Evolutionary conservation across 30 jellyfish, hydroid and myxozoan species (phyloP).

Genomic region (Turritopsis rubra): DNA sequence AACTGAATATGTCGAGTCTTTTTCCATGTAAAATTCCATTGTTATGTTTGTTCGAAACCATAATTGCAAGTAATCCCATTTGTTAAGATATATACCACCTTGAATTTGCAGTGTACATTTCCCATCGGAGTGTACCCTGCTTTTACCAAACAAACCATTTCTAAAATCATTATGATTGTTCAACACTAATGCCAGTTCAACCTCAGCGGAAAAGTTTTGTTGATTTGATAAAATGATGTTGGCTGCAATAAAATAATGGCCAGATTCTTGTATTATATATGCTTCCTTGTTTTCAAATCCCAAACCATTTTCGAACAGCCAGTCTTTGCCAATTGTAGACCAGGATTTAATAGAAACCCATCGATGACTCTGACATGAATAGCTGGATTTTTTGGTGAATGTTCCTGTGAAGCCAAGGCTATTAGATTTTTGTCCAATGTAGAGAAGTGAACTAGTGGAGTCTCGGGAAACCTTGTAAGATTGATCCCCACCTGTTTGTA

Average conservation of each 20-base stretch:
- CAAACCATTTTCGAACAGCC: conserved; percentile 62
- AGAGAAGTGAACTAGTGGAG: conserved; percentile 54
- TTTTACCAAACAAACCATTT: conserved; percentile 40
- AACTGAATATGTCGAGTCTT: conserved; percentile 68
- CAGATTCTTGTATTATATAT: conserved; percentile 55
- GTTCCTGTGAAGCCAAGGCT: conserved; percentile 76
- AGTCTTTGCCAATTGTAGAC: conserved; percentile 63
- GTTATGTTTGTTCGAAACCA: conserved; percentile 23
- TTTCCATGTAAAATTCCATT: conserved; percentile 36
- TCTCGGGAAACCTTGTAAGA: conserved; percentile 34
- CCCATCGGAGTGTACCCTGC: neutral
- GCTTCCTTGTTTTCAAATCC: conserved; percentile 50
- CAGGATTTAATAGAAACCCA: conserved; percentile 48
- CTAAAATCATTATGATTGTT: conserved; percentile 29
- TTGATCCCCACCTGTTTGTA: conserved; percentile 53
- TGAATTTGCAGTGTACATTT: conserved; percentile 45
- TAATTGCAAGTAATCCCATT: conserved; percentile 57
- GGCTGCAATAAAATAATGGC: conserved; percentile 59
- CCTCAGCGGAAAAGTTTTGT: conserved; percentile 32
- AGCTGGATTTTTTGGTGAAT: conserved; percentile 22
- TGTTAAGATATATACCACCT: conserved; percentile 49
- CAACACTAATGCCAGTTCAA: conserved; percentile 40
- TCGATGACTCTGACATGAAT: neutral
- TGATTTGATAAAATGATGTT: conserved; percentile 34
- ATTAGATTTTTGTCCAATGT: conserved; percentile 38